Percentiles rank a stretch among this genome's conserved stretches.
Conservation (phyloP, 2,888 invertebrate species). For the Clitarchus hookeri region DNA sequence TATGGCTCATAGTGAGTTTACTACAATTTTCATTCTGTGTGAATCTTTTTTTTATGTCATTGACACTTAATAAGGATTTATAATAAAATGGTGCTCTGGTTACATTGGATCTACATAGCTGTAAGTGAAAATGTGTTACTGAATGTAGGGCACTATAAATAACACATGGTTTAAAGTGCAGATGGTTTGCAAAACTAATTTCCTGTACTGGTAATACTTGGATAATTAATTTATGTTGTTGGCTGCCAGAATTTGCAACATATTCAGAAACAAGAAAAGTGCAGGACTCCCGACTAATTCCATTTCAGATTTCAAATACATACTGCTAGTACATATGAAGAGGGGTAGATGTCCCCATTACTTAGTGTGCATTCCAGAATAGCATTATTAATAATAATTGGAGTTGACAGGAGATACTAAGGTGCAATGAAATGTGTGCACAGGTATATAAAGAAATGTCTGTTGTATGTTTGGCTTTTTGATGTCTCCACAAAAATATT, state of each 20-base stretch:
- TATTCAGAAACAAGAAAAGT: neutral
- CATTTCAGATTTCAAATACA: neutral
- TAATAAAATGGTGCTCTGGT: constrained; percentile 1
- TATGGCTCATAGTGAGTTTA: constrained; percentile 8
- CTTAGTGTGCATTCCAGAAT: neutral
- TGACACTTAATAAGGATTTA: neutral
- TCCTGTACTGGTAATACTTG: neutral
- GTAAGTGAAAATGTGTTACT: neutral
- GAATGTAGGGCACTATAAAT: neutral
- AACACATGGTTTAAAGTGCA: neutral
- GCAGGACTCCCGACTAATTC: neutral
- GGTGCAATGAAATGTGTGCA: neutral
- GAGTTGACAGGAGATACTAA: neutral
- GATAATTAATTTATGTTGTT: neutral
- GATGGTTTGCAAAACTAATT: neutral
- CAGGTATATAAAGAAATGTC: neutral
- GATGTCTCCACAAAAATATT: neutral
- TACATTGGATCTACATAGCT: neutral
- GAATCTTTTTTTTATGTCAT: neutral
- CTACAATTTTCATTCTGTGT: neutral
- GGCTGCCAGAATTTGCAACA: neutral
- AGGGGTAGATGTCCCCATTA: neutral
- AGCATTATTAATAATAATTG: neutral
- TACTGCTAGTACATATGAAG: neutral
- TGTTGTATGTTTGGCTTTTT: neutral